Percentiles rank a stretch among this genome's conserved stretches.
Conservation (phyloP, 2,797 vertebrate genomes). For the Nothura maculosa region DNA sequence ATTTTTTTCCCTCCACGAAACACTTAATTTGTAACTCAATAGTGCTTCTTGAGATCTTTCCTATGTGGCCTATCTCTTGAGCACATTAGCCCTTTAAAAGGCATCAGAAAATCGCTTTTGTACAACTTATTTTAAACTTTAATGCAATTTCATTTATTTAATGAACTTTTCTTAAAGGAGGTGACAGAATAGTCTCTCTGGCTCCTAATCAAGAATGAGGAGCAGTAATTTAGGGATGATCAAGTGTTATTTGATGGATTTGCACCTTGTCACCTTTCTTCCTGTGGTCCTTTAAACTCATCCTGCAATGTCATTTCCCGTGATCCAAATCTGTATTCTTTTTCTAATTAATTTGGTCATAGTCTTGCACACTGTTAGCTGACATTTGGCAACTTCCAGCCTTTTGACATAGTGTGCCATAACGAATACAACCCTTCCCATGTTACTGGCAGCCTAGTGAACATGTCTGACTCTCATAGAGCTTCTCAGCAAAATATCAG, state of each 20-base stretch:
- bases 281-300: background rate
- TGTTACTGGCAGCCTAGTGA: constrained; percentile 17
- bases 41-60: background rate
- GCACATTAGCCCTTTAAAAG: background rate
- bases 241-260: background rate
- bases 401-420: constrained; percentile 21
- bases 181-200: background rate
- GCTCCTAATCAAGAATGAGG: background rate
- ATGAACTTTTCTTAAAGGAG: background rate
- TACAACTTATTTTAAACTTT: background rate
- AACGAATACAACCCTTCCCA: constrained; percentile 61
- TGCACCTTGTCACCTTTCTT: background rate
- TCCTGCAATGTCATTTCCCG: background rate
- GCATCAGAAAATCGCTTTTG: background rate
- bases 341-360: constrained; percentile 52
- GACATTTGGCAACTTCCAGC: constrained; percentile 52
- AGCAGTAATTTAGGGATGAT: background rate
- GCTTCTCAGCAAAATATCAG: background rate
- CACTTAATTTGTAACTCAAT: background rate
- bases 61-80: background rate
- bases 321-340: background rate
- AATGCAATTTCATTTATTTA: background rate
- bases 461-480: background rate
- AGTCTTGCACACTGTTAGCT: background rate
- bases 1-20: background rate